A percentile compares a stretch with the other conserved stretches of the same genome.
Conservation (phyloP, 2,888 invertebrate species). For the Agonopterix alstromeriana region DNA sequence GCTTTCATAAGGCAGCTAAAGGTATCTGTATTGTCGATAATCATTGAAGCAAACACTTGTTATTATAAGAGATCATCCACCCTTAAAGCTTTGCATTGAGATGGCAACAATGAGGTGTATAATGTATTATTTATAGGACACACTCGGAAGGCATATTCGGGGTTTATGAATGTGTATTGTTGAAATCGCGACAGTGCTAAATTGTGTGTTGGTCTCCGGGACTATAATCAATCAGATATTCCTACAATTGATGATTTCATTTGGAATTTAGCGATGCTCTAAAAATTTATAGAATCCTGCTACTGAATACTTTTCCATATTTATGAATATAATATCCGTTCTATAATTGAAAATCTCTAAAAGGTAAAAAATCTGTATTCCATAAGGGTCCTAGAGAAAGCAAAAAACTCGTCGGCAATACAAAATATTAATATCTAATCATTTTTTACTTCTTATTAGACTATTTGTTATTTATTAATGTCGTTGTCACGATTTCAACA, state of each 20-base stretch:
- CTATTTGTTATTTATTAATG: conserved; percentile 71
- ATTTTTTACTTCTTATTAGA: conserved; percentile 42
- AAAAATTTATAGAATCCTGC: too few relatives aligned
- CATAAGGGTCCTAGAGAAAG: neutral
- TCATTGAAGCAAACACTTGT: conserved; percentile 78
- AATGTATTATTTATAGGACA: conserved; percentile 75
- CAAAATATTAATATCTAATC: conserved; percentile 46
- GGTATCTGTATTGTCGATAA: conserved; percentile 72
- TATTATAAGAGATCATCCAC: conserved; percentile 78
- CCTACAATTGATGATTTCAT: conserved; percentile 36
- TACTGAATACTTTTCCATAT: neutral
- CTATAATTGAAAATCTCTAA: neutral
- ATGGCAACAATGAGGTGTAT: conserved; percentile 64
- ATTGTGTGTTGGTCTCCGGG: conserved; percentile 31
- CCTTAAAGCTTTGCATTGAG: conserved; percentile 67
- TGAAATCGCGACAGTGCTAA: conserved; percentile 35
- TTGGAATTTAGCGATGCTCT: too few relatives aligned
- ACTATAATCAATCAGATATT: conserved; percentile 57
- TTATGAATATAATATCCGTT: neutral
- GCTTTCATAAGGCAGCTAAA: conserved; percentile 72
- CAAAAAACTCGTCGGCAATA: conserved; percentile 27
- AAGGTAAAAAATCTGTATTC: neutral
- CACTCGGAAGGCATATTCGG: conserved; percentile 68
- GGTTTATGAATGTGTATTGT: conserved; percentile 48
- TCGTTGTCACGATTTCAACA: conserved; percentile 53